Conservation (phyloP, 2,797 vertebrate species). For the Clarias laeviceps region DNA sequence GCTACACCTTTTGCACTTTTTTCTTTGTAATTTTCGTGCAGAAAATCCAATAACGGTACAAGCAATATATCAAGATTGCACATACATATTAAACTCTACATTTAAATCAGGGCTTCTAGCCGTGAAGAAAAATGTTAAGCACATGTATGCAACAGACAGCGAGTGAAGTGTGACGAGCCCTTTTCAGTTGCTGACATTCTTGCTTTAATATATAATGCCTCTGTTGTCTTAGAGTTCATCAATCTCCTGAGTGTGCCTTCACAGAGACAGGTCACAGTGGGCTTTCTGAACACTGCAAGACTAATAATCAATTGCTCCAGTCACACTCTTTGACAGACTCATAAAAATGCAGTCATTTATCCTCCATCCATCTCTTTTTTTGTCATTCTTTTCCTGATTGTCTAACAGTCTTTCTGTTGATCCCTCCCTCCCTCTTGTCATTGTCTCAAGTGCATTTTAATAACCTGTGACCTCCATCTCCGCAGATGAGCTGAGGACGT, state of each 20-base stretch:
- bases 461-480: slow-evolving; percentile 40
- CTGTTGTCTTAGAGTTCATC: slow-evolving; percentile 41
- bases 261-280: slow-evolving; percentile 32
- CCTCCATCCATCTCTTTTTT: slow-evolving; percentile 43
- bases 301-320: slow-evolving; percentile 55
- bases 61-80: neutral
- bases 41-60: neutral
- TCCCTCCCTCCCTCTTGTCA: slow-evolving; percentile 22
- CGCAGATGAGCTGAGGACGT: slow-evolving; percentile 46
- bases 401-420: slow-evolving; percentile 5
- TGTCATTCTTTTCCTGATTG: slow-evolving; percentile 40
- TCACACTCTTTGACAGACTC: slow-evolving; percentile 47
- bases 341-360: slow-evolving; percentile 50
- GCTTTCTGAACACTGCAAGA: slow-evolving; percentile 46
- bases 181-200: neutral
- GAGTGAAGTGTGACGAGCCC: slow-evolving; percentile 18
- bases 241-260: slow-evolving; percentile 23
- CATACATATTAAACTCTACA: neutral
- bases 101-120: neutral
- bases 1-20: neutral
- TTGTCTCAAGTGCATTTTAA: slow-evolving; percentile 34
- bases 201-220: slow-evolving; percentile 11
- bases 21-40: neutral
- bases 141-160: slow-evolving; percentile 10
- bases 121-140: neutral